A percentile compares a stretch with the other conserved stretches of the same genome.
Conservation (phyloP, 2,113 vertebrate genomes). For the Triplophysa rosa region DNA sequence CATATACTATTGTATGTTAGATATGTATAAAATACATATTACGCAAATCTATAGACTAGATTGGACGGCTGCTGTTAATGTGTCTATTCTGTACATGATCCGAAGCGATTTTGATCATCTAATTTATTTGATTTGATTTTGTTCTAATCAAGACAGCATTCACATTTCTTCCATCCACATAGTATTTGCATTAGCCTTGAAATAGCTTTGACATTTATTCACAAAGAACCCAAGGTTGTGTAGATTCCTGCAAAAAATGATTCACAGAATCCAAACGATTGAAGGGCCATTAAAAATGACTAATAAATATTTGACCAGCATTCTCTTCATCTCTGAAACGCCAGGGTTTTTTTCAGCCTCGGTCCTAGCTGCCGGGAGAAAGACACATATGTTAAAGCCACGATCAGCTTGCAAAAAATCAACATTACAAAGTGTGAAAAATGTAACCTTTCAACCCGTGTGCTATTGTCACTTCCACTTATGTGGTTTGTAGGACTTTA, state of each 20-base stretch:
- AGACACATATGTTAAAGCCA: not conserved
- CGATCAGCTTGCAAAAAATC: not conserved
- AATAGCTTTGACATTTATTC: not conserved
- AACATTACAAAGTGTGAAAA: not conserved
- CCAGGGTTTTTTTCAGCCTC: conserved; percentile 9
- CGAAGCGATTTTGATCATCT: not conserved
- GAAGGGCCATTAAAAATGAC: not conserved
- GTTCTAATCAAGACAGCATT: not conserved
- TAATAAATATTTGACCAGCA: conserved; percentile 7
- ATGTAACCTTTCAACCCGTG: not conserved
- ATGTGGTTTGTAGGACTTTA: not conserved
- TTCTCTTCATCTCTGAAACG: conserved; percentile 2
- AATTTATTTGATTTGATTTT: not conserved
- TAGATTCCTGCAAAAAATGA: not conserved
- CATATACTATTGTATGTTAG: not conserved
- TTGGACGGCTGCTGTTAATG: conserved; percentile 25
- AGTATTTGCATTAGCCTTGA: not conserved
- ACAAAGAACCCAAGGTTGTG: not conserved
- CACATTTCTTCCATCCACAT: not conserved
- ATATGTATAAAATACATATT: conserved; percentile 13
- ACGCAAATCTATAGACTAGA: conserved; percentile 28
- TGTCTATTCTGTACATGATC: conserved; percentile 13
- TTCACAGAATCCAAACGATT: not conserved
- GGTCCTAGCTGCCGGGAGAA: not conserved
- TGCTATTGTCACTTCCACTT: not conserved